Conservation (phyloP, 2,113 vertebrate genomes). For the Misgurnus mizolepis region DNA sequence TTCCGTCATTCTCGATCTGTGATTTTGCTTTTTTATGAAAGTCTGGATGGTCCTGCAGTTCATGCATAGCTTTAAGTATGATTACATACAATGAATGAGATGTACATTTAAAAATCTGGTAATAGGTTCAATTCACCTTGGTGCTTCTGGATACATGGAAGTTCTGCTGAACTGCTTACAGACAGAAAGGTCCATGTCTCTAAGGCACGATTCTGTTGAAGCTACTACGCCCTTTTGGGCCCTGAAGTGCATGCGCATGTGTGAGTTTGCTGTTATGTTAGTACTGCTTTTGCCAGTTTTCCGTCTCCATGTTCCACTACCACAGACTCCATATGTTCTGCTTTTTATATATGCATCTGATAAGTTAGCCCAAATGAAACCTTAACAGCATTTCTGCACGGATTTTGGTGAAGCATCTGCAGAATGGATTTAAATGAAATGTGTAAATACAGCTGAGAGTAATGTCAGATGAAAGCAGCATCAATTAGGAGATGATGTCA, state of each 20-base stretch:
- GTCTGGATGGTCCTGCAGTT: not conserved
- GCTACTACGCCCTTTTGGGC: not conserved
- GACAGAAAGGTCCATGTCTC: constrained; percentile 54
- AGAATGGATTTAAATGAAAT: not conserved
- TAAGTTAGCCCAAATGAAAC: not conserved
- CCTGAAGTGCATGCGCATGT: not conserved
- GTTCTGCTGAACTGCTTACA: constrained; percentile 44
- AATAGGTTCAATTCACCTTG: not conserved
- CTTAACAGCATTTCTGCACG: not conserved
- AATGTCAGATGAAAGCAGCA: not conserved
- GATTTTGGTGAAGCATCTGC: not conserved
- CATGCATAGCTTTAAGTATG: constrained; percentile 5
- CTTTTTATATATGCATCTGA: not conserved
- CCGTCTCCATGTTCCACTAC: not conserved
- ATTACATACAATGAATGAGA: not conserved
- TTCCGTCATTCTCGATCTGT: no score
- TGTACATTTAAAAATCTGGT: not conserved
- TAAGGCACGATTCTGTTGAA: constrained; percentile 11
- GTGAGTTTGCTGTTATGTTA: constrained; percentile 12
- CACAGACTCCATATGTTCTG: constrained; percentile 33
- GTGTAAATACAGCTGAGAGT: not conserved
- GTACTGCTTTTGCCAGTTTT: constrained; percentile 12
- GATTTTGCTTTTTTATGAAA: no score
- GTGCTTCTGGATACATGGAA: not conserved
- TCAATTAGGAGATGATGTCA: not conserved